A percentile compares a stretch with the other conserved stretches of the same genome.
phyloP scores from a whole-genome alignment of 1,140 invertebrate species.

The Phocides pigmalion region DNA sequence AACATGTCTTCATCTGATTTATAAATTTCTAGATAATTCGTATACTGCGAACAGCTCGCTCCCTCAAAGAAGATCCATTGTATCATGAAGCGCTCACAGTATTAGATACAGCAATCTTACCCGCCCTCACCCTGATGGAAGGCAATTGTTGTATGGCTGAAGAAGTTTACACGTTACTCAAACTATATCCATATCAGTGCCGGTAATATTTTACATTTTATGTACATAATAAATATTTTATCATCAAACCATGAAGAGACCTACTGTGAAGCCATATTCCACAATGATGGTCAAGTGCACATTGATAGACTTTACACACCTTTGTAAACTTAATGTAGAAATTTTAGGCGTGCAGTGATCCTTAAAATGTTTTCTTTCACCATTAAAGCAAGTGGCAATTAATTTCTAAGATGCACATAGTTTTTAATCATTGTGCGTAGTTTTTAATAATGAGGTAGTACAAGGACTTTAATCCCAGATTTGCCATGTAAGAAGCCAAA shows the following conservation, averaged over 20 bases:
- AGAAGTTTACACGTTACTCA: constrained; percentile 96
- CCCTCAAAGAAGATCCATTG: constrained; percentile 78
- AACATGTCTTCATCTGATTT: constrained; percentile 5
- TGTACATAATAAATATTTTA: constrained; percentile 6
- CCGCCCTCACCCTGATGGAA: constrained; percentile 95
- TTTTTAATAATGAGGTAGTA: background rate
- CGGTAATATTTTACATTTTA: constrained; percentile 81
- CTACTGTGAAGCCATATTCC: no score
- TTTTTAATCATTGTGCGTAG: no score
- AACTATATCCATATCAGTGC: constrained; percentile 96
- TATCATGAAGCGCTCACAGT: constrained; percentile 93
- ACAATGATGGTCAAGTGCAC: no score
- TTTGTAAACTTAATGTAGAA: no score
- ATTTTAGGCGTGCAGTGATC: no score
- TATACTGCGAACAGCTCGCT: constrained; percentile 69
- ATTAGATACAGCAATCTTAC: constrained; percentile 94
- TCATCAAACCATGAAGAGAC: no score
- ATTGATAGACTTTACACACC: no score
- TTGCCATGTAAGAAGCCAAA: no score
- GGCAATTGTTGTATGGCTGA: constrained; percentile 98
- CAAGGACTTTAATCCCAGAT: no score
- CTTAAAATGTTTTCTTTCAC: no score
- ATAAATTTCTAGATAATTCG: constrained; percentile 70
- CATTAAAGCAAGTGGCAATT: no score
- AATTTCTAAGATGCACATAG: no score